Evolutionary conservation across 1,140 invertebrate species (phyloP).

Genomic region (Lepidostoma basale): DNA sequence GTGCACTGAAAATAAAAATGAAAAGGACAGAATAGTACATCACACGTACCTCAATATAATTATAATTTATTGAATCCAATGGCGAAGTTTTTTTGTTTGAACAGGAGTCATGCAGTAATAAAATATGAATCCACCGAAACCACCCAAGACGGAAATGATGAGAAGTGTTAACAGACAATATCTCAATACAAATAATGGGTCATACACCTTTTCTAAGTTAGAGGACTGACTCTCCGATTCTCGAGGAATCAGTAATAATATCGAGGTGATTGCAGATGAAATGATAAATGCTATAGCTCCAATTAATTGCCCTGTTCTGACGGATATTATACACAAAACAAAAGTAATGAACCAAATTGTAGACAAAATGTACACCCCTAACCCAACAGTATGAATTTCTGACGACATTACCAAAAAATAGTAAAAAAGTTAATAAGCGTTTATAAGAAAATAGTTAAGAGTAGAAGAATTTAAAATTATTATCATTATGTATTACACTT

Average conservation of each 20-base stretch:
- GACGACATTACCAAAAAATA: constrained; percentile 32
- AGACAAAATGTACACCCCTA: constrained; percentile 54
- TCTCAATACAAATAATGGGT: constrained; percentile 51
- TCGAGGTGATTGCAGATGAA: constrained; percentile 50
- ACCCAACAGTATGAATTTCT: constrained; percentile 46
- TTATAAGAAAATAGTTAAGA: no score
- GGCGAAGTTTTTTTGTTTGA: constrained; percentile 52
- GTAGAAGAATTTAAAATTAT: no score
- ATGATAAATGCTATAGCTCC: constrained; percentile 51
- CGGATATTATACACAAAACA: constrained; percentile 53
- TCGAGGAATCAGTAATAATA: constrained; percentile 50
- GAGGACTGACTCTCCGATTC: constrained; percentile 47
- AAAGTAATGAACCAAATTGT: constrained; percentile 53
- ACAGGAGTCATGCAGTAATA: constrained; percentile 51
- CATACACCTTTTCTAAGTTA: constrained; percentile 52
- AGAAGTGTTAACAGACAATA: constrained; percentile 51
- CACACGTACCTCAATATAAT: neutral
- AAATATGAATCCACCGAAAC: constrained; percentile 50
- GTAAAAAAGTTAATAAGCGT: no score
- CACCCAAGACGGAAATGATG: constrained; percentile 48
- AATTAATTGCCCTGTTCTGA: constrained; percentile 54
- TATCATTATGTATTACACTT: no score
- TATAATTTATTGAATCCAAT: constrained; percentile 49
- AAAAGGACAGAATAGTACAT: constrained; percentile 11
- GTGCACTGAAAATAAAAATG: neutral